phyloP scores from a whole-genome alignment of 2,888 invertebrate species.

The Pachydiplax longipennis region DNA sequence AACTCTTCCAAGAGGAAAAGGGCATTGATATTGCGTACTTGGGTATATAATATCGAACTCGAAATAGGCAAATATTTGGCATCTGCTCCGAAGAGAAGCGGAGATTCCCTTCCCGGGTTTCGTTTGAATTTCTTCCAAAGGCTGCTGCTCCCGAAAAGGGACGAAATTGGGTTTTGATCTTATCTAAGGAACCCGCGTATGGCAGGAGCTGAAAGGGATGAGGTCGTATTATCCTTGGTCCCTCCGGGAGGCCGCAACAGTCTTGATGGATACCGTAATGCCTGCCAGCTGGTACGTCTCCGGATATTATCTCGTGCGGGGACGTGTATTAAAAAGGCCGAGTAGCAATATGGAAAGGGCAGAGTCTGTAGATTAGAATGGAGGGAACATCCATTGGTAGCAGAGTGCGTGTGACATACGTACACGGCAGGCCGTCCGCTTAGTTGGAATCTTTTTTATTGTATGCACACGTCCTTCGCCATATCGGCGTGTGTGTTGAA shows the following conservation, averaged over 20 bases:
- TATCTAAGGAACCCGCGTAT: neutral
- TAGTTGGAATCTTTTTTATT: neutral
- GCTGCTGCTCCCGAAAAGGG: neutral
- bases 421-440: neutral
- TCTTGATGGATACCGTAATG: neutral
- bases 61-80: too few species aligned
- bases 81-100: too few species aligned
- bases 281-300: slow-evolving; percentile 28
- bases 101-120: neutral
- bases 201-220: slow-evolving; percentile 18
- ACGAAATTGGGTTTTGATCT: neutral
- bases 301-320: slow-evolving; percentile 31
- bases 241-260: neutral
- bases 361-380: neutral
- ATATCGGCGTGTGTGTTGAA: neutral
- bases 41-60: too few species aligned
- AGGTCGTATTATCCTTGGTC: slow-evolving; percentile 16
- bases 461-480: neutral
- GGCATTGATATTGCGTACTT: too few species aligned
- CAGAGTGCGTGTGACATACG: neutral
- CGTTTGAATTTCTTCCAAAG: neutral
- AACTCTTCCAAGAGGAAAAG: too few species aligned
- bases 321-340: slow-evolving; percentile 17
- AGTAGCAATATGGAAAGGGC: slow-evolving; percentile 1
- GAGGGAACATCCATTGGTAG: neutral